phyloP scores from a whole-genome alignment of 2,113 vertebrate species.

The Cardinalis cardinalis region DNA sequence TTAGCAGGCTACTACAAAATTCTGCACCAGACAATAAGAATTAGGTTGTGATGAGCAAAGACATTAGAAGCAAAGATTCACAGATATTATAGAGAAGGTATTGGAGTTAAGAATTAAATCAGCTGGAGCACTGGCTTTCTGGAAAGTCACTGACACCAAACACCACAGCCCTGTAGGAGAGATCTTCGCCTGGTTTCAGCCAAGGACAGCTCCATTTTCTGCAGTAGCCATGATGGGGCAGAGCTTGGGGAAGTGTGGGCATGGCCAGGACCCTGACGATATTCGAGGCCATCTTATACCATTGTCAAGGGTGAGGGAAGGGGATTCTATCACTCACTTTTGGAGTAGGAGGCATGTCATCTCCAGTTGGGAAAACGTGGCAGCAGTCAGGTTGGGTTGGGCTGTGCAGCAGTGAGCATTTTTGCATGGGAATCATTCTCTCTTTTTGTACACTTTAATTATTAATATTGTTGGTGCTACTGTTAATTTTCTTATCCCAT shows the following conservation, averaged over 20 bases:
- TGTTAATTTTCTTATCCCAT: neutral
- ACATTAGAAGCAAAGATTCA: neutral
- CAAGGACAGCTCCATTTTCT: neutral
- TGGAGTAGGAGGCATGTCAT: rapidly evolving
- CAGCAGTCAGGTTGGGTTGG: neutral
- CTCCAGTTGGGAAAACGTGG: rapidly evolving
- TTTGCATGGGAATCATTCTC: neutral
- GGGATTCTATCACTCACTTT: rapidly evolving
- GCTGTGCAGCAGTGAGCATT: neutral
- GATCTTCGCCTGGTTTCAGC: neutral
- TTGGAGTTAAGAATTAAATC: neutral
- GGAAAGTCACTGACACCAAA: neutral
- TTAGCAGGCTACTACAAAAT: neutral
- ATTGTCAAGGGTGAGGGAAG: rapidly evolving
- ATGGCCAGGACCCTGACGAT: neutral
- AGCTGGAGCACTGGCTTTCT: neutral
- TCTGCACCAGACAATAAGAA: neutral
- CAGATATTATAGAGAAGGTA: neutral
- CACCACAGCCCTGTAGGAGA: neutral
- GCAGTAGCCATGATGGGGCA: rapidly evolving
- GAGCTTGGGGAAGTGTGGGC: neutral
- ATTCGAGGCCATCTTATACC: rapidly evolving
- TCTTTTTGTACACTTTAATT: neutral
- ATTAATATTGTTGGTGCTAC: neutral
- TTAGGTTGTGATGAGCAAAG: neutral